These are phyloP conservation scores for Cyphomyrus plagiostoma DNA, from an alignment of 2,113 vertebrate species.

Conservation along the genomic window DNA sequence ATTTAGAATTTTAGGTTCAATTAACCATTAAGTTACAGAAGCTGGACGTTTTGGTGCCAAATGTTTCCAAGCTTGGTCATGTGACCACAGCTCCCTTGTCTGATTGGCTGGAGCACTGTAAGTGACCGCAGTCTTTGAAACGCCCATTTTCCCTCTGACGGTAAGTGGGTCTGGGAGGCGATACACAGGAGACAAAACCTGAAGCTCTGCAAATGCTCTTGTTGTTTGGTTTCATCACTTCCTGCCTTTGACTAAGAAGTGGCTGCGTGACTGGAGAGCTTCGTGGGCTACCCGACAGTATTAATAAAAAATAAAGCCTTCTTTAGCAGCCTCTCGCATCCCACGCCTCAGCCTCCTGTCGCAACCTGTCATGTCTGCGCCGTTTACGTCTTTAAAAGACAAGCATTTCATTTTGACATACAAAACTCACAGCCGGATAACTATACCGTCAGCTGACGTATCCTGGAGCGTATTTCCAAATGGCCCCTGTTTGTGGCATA, in stretches of 20 bases:
- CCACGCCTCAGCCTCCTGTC: background rate
- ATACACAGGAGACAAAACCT: background rate
- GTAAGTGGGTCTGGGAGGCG: background rate
- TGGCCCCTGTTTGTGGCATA: background rate
- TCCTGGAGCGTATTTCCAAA: background rate
- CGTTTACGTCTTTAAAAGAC: background rate
- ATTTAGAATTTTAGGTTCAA: background rate
- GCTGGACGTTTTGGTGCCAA: background rate
- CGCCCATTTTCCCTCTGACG: background rate
- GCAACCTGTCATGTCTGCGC: background rate
- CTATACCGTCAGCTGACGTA: background rate
- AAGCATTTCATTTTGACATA: background rate
- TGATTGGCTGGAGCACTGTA: background rate
- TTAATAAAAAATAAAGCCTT: background rate
- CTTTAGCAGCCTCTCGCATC: background rate
- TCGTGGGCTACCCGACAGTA: background rate
- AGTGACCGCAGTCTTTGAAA: background rate
- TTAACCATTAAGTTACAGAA: background rate
- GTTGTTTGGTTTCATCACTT: constrained; percentile 1
- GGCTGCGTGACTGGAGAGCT: background rate
- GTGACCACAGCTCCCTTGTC: background rate
- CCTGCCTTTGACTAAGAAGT: background rate
- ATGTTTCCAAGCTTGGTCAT: background rate
- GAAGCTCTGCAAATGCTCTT: background rate
- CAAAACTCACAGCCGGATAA: background rate